Evolutionary conservation across 2,888 invertebrate species (phyloP), one percentile per base, ranked within the genome.

Genomic region (Acanthosepion pharaonis): DNA sequence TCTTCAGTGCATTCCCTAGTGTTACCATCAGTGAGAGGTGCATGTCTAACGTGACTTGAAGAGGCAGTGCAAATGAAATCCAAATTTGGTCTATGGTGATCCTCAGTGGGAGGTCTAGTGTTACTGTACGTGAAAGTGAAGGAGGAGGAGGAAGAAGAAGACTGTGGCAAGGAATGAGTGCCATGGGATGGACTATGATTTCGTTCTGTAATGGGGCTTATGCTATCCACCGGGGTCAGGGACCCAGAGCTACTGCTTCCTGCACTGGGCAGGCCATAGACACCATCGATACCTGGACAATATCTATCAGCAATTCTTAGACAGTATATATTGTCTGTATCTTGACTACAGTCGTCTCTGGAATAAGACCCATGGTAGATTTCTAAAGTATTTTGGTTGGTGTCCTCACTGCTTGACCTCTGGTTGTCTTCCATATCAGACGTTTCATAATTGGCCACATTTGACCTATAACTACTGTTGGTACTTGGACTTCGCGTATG

Each of bases 391-490:
- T 53, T 93, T 93, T 93, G 93, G 28, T 93, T 93, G 93, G 51
- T 93, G 51, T 93, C 93, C 28, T 93, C 93, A 51, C 93, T 93
- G 93, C 93, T 93, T 28, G 93, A 53, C 93, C 93, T 93, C n/a
- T 93, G 93, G 93, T 53, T 93, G 78, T 78, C 78, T 51, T 93
- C 93, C 25, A 93, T 93, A 53, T 93, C 93, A n/a, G 93, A 93
- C 51, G 93, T 93, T n/a, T 93, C 93, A 51, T 53, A 93, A 93
- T 93, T 53, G 53, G 93, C 93, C 93, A 93, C 53, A 9, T 48
- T 93, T 49, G 93, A 93, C 53, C 53, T 93, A 93, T 53, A 93
- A 53, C 93, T 93, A 93, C 93, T 93, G 93, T 93, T 93, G 49
- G 93, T 93, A 53, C 93, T 93, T 25, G 53, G 48, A 51, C 93